Conservation (phyloP, 2,797 vertebrate genomes). For the Peromyscus aztecus region DNA sequence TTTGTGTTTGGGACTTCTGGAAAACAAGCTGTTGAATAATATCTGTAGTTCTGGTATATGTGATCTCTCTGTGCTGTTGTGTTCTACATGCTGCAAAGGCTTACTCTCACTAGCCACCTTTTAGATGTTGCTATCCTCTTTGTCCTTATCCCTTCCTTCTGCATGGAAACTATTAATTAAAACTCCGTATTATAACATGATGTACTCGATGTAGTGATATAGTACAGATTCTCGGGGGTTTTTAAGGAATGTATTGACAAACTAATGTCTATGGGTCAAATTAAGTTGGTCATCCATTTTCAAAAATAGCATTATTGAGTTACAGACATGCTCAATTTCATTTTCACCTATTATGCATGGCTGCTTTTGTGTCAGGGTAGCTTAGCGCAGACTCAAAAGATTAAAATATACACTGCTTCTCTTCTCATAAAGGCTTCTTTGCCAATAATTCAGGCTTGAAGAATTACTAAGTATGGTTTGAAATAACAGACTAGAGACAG, state of each 20-base stretch:
- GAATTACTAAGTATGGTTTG: neutral
- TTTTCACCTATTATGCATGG: neutral
- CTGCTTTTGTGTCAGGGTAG: neutral
- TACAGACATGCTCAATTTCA: neutral
- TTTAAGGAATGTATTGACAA: neutral
- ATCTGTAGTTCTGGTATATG: neutral
- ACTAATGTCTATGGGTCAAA: neutral
- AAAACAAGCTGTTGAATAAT: neutral
- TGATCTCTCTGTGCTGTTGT: neutral
- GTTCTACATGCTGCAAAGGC: neutral
- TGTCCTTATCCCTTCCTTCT: neutral
- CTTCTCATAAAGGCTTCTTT: neutral
- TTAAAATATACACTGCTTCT: neutral
- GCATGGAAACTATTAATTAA: neutral
- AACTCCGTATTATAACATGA: neutral
- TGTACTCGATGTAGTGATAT: neutral
- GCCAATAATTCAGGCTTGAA: neutral
- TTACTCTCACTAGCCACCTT: neutral
- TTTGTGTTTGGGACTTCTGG: neutral
- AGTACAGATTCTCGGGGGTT: neutral
- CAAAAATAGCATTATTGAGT: conserved; percentile 18
- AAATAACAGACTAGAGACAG: neutral
- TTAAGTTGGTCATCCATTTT: neutral
- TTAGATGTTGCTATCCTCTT: neutral
- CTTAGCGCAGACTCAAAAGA: neutral